Percentiles rank a stretch among this genome's conserved stretches.
These are phyloP conservation scores for Phylloscopus trochiloides DNA, from an alignment of 2,113 vertebrate genomes.

Conservation along the genomic window DNA sequence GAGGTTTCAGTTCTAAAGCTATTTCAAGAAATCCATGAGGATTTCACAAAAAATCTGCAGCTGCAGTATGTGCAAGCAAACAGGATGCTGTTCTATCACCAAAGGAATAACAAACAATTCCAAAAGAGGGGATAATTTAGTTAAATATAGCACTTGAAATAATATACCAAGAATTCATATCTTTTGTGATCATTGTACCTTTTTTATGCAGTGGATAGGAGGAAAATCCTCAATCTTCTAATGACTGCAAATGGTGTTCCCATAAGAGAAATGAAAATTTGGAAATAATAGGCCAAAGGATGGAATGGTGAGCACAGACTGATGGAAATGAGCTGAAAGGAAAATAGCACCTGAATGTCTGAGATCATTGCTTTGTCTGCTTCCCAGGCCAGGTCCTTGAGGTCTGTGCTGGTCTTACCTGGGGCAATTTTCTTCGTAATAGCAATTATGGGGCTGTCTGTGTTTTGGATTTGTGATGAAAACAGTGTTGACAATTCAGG, in stretches of 20 bases:
- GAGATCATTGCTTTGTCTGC: background rate
- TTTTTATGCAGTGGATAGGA: background rate
- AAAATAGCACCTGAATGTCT: background rate
- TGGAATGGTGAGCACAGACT: background rate
- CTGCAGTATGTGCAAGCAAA: conserved; percentile 57
- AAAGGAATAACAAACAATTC: conserved; percentile 67
- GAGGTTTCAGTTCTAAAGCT: conserved; percentile 20
- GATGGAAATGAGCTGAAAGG: background rate
- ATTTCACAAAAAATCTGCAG: conserved; percentile 48
- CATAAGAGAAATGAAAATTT: background rate
- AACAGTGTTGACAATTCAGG: background rate
- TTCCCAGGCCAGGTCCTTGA: background rate
- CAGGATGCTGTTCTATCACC: conserved; percentile 63
- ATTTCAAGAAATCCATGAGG: conserved; percentile 59
- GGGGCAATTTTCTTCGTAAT: background rate
- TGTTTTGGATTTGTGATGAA: background rate
- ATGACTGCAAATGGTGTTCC: background rate
- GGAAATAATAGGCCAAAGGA: background rate
- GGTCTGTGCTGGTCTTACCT: background rate
- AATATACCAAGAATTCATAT: background rate
- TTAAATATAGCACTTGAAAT: conserved; percentile 61
- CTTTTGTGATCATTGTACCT: conserved; percentile 4
- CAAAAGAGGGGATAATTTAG: conserved; percentile 52
- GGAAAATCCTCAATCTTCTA: background rate
- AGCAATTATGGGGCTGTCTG: background rate